These are phyloP conservation scores for Sphinx pinastri DNA, from an alignment of 2,888 invertebrate species.

Conservation along the genomic window DNA sequence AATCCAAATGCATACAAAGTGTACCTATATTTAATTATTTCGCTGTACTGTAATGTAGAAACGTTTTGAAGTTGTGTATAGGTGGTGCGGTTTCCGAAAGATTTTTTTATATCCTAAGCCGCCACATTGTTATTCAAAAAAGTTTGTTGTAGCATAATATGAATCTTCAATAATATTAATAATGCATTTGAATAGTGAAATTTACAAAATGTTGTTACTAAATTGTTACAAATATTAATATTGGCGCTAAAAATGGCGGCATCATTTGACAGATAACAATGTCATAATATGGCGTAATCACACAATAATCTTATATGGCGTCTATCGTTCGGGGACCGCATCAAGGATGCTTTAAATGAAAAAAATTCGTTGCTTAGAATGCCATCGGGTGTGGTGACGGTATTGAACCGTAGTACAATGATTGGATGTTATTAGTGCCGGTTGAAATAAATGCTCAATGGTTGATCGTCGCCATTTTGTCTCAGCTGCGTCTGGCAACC, in stretches of 20 bases:
- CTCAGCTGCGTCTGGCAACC: slow-evolving; percentile 48
- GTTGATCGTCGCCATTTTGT: slow-evolving; percentile 58
- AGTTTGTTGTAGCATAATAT: neutral
- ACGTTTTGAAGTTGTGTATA: slow-evolving; percentile 54
- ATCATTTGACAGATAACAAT: slow-evolving; percentile 28
- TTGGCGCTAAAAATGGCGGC: slow-evolving; percentile 36
- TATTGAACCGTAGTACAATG: slow-evolving; percentile 49
- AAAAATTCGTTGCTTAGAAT: slow-evolving; percentile 67
- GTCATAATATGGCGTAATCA: neutral
- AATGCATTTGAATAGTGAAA: neutral
- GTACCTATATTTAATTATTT: slow-evolving; percentile 59
- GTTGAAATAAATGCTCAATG: slow-evolving; percentile 71
- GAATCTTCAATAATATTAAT: neutral
- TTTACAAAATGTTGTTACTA: neutral
- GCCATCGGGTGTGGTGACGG: slow-evolving; percentile 59
- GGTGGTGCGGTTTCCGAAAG: slow-evolving; percentile 60
- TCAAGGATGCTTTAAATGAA: slow-evolving; percentile 54
- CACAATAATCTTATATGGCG: neutral
- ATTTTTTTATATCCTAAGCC: slow-evolving; percentile 34
- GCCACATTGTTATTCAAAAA: slow-evolving; percentile 24
- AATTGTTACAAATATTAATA: neutral
- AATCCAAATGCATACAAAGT: slow-evolving; percentile 76
- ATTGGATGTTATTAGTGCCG: slow-evolving; percentile 62
- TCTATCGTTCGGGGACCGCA: slow-evolving; percentile 59
- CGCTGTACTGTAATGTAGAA: slow-evolving; percentile 58